phyloP scores from a whole-genome alignment of 2,113 vertebrate species.

The Patagioenas fasciata region DNA sequence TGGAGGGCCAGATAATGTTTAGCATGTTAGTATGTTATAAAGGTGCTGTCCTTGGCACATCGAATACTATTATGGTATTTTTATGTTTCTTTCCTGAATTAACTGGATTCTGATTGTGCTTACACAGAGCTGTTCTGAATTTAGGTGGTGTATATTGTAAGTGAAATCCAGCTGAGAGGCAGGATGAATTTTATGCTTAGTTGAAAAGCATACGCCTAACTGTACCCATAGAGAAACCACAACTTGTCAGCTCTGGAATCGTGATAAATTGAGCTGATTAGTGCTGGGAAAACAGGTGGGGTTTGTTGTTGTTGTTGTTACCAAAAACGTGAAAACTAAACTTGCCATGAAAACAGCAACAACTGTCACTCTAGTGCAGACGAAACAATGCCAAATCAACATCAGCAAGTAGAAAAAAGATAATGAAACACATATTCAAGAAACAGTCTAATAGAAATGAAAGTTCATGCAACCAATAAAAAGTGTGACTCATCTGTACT shows the following conservation, averaged over 20 bases:
- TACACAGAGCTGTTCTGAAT: not conserved
- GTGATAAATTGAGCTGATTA: not conserved
- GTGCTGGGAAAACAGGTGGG: not conserved
- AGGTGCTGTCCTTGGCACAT: not conserved
- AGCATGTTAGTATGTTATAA: not conserved
- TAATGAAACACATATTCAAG: not conserved
- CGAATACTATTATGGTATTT: not conserved
- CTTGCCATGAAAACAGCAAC: not conserved
- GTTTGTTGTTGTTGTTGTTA: not conserved
- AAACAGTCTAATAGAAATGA: not conserved
- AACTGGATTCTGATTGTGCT: not conserved
- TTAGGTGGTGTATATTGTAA: not conserved
- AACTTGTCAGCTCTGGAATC: not conserved
- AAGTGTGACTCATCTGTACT: conserved; percentile 17
- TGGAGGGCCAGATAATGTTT: not conserved
- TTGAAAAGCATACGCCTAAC: not conserved
- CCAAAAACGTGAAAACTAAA: not conserved
- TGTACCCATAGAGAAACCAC: not conserved
- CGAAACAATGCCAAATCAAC: not conserved
- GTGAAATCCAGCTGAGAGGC: conserved; percentile 7
- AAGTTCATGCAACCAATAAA: conserved; percentile 22
- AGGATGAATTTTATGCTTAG: not conserved
- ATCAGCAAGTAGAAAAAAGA: not conserved
- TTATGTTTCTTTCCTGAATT: not conserved
- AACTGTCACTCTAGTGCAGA: not conserved